Conservation (phyloP, 2,888 invertebrate genomes). For the Argyresthia albistria region DNA sequence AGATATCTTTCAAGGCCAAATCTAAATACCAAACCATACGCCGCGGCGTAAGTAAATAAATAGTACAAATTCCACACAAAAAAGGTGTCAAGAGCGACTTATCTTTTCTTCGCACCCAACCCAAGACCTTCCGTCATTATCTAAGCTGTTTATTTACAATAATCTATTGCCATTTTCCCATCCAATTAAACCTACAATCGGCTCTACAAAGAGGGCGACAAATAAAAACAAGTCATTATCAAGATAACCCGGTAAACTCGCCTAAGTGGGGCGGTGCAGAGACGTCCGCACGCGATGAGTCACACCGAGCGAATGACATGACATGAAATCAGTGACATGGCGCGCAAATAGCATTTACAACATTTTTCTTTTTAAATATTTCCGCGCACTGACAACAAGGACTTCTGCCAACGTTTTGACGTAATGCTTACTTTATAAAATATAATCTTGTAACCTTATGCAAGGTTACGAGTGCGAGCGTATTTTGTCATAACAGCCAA, state of each 20-base stretch:
- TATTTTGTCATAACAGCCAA: too few species aligned
- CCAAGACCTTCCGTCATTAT: too few species aligned
- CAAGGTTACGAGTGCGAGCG: too few species aligned
- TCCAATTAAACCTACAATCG: conserved; percentile 23
- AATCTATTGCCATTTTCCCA: conserved; percentile 9
- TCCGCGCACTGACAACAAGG: conserved; percentile 1
- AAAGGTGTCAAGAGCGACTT: too few species aligned
- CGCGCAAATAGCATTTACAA: conserved; percentile 17
- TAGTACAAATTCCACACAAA: too few species aligned
- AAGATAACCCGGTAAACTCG: conserved; percentile 36
- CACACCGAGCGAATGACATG: conserved; percentile 36
- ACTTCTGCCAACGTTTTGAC: conserved; percentile 8
- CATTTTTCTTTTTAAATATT: conserved; percentile 15
- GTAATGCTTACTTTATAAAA: background rate
- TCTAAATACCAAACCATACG: too few species aligned
- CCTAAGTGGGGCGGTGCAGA: conserved; percentile 11
- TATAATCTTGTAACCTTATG: background rate
- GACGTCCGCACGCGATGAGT: conserved; percentile 23
- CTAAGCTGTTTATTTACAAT: background rate
- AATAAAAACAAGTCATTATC: conserved; percentile 46
- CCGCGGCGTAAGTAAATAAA: too few species aligned
- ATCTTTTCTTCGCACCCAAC: too few species aligned
- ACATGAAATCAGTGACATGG: conserved; percentile 6
- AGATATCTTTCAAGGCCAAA: too few species aligned
- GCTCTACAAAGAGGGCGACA: conserved; percentile 27